Percentiles rank a stretch among this genome's conserved stretches.
Conservation (phyloP, 2,113 vertebrate genomes). For the Ramphastos sulfuratus region DNA sequence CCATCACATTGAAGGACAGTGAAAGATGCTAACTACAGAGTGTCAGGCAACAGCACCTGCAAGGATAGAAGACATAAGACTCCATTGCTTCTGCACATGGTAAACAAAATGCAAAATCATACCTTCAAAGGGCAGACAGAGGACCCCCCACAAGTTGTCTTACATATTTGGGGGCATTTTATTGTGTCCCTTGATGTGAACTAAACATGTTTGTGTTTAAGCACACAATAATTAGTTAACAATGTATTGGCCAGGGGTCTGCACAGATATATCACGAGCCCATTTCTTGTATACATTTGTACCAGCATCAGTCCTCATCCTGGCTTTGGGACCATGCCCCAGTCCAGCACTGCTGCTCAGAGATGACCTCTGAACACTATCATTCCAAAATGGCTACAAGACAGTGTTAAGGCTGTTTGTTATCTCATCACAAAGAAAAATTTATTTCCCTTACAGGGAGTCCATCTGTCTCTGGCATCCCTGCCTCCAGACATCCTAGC, state of each 20-base stretch:
- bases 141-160: not conserved
- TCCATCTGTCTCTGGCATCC: not conserved
- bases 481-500: not conserved
- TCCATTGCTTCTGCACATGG: fast-evolving
- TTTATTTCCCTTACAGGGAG: not conserved
- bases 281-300: not conserved
- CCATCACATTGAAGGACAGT: not conserved
- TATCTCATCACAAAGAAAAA: not conserved
- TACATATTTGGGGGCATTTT: not conserved
- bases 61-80: not conserved
- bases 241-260: not conserved
- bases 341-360: not conserved
- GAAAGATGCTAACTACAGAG: not conserved
- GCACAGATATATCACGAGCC: fast-evolving
- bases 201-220: not conserved
- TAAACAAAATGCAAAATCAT: not conserved
- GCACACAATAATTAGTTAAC: not conserved
- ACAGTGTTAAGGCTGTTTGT: fast-evolving
- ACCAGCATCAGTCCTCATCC: not conserved
- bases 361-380: not conserved
- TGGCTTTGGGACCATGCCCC: fast-evolving
- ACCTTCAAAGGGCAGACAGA: not conserved
- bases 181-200: not conserved
- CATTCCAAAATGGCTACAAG: too few relatives aligned
- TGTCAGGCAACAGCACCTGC: not conserved